phyloP scores from a whole-genome alignment of 1,140 invertebrate genomes.

The Drosophila busckii region DNA sequence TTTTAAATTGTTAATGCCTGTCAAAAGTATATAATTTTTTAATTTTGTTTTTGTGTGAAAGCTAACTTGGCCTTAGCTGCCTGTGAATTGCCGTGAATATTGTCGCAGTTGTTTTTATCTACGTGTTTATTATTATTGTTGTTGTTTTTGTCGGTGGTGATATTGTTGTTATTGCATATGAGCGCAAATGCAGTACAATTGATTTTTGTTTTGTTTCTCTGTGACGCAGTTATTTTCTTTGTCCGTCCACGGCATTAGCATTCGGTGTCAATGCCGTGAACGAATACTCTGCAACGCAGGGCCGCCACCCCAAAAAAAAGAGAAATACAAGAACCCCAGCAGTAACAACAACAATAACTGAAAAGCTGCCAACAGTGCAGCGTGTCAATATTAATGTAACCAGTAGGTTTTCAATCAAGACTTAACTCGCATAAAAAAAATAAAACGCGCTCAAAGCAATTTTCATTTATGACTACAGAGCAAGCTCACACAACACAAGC shows the following conservation, averaged over 20 bases:
- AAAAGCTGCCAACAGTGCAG: constrained; percentile 14
- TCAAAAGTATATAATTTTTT: constrained; percentile 18
- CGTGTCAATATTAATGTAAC: too few relatives aligned
- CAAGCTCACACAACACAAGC: constrained; percentile 25
- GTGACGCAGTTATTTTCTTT: constrained; percentile 30
- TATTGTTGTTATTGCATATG: constrained; percentile 14
- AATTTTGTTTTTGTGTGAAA: constrained; percentile 4
- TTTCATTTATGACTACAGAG: too few relatives aligned
- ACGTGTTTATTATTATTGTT: background rate
- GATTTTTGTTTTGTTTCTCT: constrained; percentile 48
- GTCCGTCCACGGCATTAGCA: constrained; percentile 7
- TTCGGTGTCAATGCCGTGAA: constrained; percentile 19
- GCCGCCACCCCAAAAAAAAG: constrained; percentile 25
- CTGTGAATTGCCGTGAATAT: constrained; percentile 9
- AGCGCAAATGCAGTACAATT: constrained; percentile 36
- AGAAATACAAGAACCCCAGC: background rate
- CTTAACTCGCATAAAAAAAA: background rate
- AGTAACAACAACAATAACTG: background rate
- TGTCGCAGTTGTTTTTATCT: constrained; percentile 16
- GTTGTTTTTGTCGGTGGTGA: too few relatives aligned
- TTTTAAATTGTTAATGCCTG: background rate
- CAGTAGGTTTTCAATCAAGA: too few relatives aligned
- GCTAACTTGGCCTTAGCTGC: too few relatives aligned
- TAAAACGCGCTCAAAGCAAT: too few relatives aligned
- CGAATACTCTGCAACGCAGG: too few relatives aligned